Evolutionary conservation across 2,797 vertebrate species (phyloP), one percentile per base, ranked within the genome.

Genomic region (Pampus argenteus): DNA sequence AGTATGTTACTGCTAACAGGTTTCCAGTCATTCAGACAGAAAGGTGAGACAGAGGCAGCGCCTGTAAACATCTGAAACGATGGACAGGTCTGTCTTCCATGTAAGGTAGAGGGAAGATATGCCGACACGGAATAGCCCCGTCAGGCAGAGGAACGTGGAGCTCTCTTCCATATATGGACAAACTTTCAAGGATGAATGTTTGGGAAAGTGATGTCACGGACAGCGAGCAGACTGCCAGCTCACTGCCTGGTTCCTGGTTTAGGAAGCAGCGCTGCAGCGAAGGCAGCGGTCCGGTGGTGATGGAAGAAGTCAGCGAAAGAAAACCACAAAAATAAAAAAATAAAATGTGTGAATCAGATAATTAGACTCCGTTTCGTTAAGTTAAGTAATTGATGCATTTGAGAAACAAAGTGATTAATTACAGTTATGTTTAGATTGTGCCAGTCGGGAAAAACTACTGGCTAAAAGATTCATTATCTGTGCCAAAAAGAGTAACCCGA

Each of bases 81-180:
- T 38, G 71, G 74, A 59, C 82, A 86, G 79, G 79, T 92, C 89
- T 74, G 78, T 83, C 87, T 87, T 86, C 94, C 94, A 85, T 95
- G 87, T 94, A 94, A 60, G 92, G 95, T 86, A 94, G 94, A 86
- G 82, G 76, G 83, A 66, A 78, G 83, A 91, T 74, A 91, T 78
- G 84, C 79, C 36, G 28, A 74, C 74, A 67, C 42, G n/a, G 82
- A 90, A 86, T 36, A 77, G 62, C 79, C 88, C 84, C 57, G 61
- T 50, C 86, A 25, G 80, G 79, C 73, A 71, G 88, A 82, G 81
- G 91, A 90, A 88, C 90, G 81, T 76, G 52, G 74, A 84, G 88
- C 74, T 34, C 91, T 88, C 89, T 91, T 94, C 94, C 94, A 82
- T 91, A 90, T 88, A 91, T 87, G 93, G 93, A 92, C 89, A 95